Conservation (phyloP, 2,797 vertebrate species). For the Parauchenoglanis punctatus region DNA sequence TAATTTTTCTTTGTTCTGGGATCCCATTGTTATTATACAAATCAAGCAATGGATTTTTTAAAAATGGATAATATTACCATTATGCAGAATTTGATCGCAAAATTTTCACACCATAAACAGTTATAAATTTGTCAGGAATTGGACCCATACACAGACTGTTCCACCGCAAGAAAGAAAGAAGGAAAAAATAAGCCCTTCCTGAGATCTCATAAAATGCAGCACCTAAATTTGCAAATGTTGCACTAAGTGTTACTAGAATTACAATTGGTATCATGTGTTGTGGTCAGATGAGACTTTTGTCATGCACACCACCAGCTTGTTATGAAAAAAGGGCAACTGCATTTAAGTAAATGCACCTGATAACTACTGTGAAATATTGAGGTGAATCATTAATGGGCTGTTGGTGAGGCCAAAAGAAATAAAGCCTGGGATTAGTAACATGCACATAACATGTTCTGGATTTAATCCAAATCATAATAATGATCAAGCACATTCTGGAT, state of each 20-base stretch:
- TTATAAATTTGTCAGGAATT: background rate
- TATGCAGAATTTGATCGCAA: background rate
- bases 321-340: background rate
- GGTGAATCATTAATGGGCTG: background rate
- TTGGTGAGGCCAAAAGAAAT: background rate
- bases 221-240: background rate
- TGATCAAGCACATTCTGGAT: background rate
- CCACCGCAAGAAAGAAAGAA: background rate
- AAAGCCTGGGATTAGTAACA: background rate
- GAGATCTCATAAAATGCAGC: background rate
- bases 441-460: background rate
- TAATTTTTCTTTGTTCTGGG: too few species aligned
- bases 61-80: background rate
- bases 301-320: background rate
- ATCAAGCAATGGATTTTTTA: background rate
- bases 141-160: background rate
- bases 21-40: background rate
- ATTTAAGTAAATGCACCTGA: background rate
- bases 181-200: too few species aligned
- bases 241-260: background rate
- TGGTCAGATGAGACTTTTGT: background rate
- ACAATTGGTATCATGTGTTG: background rate
- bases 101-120: background rate
- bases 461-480: conserved; percentile 5
- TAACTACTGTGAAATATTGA: background rate